Percentiles rank a stretch among this genome's conserved stretches.
phyloP scores from a whole-genome alignment of 2,888 invertebrate genomes.

The Cephus runcator region DNA sequence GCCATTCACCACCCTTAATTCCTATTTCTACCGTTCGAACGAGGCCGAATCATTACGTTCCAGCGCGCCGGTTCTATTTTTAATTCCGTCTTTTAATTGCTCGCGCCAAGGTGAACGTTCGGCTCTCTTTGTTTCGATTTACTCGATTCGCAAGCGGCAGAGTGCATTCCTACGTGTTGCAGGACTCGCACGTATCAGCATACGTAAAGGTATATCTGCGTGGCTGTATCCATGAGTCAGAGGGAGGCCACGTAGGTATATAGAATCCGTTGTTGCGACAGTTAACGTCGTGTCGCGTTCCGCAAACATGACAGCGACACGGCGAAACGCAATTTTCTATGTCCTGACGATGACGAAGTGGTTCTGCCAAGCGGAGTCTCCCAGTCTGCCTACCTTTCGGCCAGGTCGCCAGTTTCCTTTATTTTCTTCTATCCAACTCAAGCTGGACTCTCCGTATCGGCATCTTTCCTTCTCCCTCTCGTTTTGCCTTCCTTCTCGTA shows the following conservation, averaged over 20 bases:
- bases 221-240: neutral
- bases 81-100: neutral
- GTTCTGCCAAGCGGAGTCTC: conserved; percentile 28
- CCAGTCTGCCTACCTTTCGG: conserved; percentile 31
- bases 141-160: neutral
- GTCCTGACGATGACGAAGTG: conserved; percentile 44
- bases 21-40: neutral
- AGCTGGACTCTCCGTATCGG: neutral
- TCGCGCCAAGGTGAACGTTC: neutral
- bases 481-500: neutral
- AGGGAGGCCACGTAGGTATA: conserved; percentile 8
- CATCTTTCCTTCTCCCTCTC: neutral
- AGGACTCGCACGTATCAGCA: neutral
- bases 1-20: neutral
- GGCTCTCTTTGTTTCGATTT: neutral
- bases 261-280: conserved; percentile 42
- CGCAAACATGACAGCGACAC: conserved; percentile 46
- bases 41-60: neutral
- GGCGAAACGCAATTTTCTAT: conserved; percentile 41
- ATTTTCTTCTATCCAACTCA: neutral
- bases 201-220: neutral
- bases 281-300: conserved; percentile 45
- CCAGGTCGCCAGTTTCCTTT: neutral
- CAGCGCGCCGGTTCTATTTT: neutral
- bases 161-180: neutral